Percentiles rank a stretch among this genome's conserved stretches.
Conservation (phyloP, 2,888 invertebrate genomes). For the Clanis bilineata region DNA sequence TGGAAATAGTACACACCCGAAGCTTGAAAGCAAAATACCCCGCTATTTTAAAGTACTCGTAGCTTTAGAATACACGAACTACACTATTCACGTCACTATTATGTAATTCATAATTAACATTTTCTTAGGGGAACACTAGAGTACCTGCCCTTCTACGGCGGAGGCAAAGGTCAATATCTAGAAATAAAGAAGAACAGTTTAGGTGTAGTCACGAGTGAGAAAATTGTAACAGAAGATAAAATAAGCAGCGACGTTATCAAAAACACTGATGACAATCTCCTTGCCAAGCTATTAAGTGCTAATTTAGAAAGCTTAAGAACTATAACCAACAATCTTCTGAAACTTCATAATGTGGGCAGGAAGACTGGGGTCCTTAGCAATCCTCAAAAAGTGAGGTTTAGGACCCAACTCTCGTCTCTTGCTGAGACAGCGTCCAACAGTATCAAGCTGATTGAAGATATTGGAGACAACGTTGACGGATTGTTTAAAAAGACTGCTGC, state of each 20-base stretch:
- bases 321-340: conserved; percentile 81
- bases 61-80: too few relatives aligned
- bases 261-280: conserved; percentile 63
- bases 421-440: conserved; percentile 82
- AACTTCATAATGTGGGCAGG: conserved; percentile 84
- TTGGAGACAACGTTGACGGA: conserved; percentile 76
- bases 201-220: conserved; percentile 76
- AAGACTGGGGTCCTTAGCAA: conserved; percentile 79
- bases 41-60: too few relatives aligned
- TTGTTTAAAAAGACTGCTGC: conserved; percentile 59
- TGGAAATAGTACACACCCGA: background rate
- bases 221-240: conserved; percentile 70
- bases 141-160: conserved; percentile 87
- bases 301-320: conserved; percentile 83
- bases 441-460: conserved; percentile 78
- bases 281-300: conserved; percentile 69
- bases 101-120: background rate
- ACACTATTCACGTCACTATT: too few relatives aligned
- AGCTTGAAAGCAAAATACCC: too few relatives aligned
- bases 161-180: conserved; percentile 86
- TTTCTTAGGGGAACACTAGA: conserved; percentile 35
- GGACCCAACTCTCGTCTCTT: conserved; percentile 78
- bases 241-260: conserved; percentile 68
- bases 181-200: conserved; percentile 80
- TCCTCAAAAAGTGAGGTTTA: conserved; percentile 81